Percentiles rank a stretch among this genome's conserved stretches.
Evolutionary conservation across 2,888 invertebrate genomes (phyloP).

Genomic region (Mesorhabditis belari): DNA sequence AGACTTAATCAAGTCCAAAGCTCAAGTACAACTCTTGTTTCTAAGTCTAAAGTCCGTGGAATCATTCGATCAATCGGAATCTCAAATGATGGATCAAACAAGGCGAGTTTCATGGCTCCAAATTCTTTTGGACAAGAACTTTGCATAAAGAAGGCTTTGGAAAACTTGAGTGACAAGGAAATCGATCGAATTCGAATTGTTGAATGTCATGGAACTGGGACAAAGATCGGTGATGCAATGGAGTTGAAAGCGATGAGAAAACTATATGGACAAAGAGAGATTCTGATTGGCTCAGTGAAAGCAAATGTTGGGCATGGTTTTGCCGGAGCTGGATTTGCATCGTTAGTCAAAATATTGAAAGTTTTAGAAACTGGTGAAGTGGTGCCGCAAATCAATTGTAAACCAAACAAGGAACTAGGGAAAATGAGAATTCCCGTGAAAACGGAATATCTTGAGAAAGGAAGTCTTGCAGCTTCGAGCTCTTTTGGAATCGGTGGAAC

Average conservation of each 20-base stretch:
- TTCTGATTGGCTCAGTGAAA: constrained; percentile 36
- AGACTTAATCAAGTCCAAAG: too few relatives aligned
- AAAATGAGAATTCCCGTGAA: background rate
- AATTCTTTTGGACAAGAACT: constrained; percentile 31
- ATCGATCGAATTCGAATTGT: constrained; percentile 79
- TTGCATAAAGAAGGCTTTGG: constrained; percentile 39
- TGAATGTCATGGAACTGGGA: constrained; percentile 93
- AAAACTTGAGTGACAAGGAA: constrained; percentile 10
- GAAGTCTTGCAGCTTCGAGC: constrained; percentile 21
- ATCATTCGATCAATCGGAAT: constrained; percentile 23
- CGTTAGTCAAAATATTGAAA: constrained; percentile 32
- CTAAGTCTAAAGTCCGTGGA: constrained; percentile 19
- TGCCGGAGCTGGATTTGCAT: constrained; percentile 43
- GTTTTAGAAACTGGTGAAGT: constrained; percentile 33
- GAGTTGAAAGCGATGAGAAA: constrained; percentile 29
- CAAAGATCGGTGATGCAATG: constrained; percentile 41
- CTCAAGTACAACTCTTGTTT: too few relatives aligned
- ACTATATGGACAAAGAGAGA: constrained; percentile 11
- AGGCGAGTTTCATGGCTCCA: constrained; percentile 49
- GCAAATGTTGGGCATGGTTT: constrained; percentile 48
- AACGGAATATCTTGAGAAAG: background rate
- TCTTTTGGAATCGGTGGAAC: constrained; percentile 50
- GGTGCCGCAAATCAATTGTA: constrained; percentile 37
- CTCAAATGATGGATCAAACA: constrained; percentile 37
- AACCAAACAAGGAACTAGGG: background rate